These are phyloP conservation scores for Cricetomys ansorgei DNA, from an alignment of 2,113 vertebrate genomes.

Conservation along the genomic window DNA sequence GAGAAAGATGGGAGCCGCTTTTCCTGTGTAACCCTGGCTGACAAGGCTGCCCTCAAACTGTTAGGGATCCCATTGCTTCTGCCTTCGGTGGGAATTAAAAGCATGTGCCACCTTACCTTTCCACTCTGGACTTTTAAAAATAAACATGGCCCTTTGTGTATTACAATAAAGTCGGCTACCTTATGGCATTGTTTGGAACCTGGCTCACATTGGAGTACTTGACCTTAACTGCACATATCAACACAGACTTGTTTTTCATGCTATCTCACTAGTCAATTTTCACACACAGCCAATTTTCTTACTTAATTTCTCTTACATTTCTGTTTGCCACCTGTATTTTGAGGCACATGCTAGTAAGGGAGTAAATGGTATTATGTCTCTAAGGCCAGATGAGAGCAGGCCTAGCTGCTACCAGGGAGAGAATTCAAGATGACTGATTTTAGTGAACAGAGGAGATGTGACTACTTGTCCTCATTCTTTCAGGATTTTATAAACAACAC, in stretches of 20 bases:
- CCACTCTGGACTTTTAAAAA: background rate
- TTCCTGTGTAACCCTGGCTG: background rate
- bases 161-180: background rate
- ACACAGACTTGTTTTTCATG: background rate
- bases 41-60: background rate
- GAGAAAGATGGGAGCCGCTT: background rate
- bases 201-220: background rate
- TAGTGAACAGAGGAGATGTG: background rate
- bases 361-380: background rate
- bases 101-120: background rate
- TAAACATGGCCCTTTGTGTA: background rate
- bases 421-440: slow-evolving; percentile 49
- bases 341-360: background rate
- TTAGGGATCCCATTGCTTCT: background rate
- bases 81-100: background rate
- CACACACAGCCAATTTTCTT: background rate
- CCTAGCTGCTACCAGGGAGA: background rate
- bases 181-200: background rate
- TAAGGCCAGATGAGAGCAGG: background rate
- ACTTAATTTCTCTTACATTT: background rate
- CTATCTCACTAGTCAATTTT: background rate
- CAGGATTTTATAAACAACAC: slow-evolving; percentile 45
- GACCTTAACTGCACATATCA: background rate
- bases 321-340: background rate
- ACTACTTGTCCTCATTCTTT: slow-evolving; percentile 71